These are phyloP conservation scores for Drosophila grimshawi DNA, from an alignment of 1,140 invertebrate genomes.

Conservation along the genomic window DNA sequence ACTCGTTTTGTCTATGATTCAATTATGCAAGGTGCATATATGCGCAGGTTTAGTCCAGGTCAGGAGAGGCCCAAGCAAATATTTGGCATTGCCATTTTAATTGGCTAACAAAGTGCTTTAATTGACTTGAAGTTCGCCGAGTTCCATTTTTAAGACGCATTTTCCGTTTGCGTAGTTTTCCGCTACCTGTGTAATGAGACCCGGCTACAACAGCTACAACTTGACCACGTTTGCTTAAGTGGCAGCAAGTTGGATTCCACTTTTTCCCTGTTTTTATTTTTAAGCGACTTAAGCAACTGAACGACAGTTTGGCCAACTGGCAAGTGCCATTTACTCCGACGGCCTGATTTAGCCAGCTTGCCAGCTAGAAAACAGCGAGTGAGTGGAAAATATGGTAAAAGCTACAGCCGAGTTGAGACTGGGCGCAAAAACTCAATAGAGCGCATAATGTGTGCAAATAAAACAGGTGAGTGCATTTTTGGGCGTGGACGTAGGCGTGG, in stretches of 20 bases:
- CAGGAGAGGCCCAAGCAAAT: slow-evolving; percentile 20
- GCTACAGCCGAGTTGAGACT: slow-evolving; percentile 1
- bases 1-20: slow-evolving; percentile 64
- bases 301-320: slow-evolving; percentile 44
- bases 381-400: not conserved
- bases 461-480: slow-evolving; percentile 68
- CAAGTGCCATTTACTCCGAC: not conserved
- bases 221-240: slow-evolving; percentile 36
- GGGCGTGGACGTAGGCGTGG: slow-evolving; percentile 6
- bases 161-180: not conserved
- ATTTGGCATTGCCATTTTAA: slow-evolving; percentile 62
- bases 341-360: slow-evolving; percentile 22
- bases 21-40: slow-evolving; percentile 66
- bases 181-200: not conserved
- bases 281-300: slow-evolving; percentile 42
- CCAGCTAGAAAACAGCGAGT: not conserved
- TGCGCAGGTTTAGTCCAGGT: slow-evolving; percentile 31
- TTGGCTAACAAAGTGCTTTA: slow-evolving; percentile 79
- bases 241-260: slow-evolving; percentile 21
- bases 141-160: slow-evolving; percentile 20
- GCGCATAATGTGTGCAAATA: slow-evolving; percentile 78
- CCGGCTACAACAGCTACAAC: slow-evolving; percentile 3
- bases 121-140: slow-evolving; percentile 62
- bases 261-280: slow-evolving; percentile 4
- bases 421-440: slow-evolving; percentile 64